Base-by-base conservation (phyloP, 1,140 invertebrate genomes). In the Agrypnia vestita region DNA sequence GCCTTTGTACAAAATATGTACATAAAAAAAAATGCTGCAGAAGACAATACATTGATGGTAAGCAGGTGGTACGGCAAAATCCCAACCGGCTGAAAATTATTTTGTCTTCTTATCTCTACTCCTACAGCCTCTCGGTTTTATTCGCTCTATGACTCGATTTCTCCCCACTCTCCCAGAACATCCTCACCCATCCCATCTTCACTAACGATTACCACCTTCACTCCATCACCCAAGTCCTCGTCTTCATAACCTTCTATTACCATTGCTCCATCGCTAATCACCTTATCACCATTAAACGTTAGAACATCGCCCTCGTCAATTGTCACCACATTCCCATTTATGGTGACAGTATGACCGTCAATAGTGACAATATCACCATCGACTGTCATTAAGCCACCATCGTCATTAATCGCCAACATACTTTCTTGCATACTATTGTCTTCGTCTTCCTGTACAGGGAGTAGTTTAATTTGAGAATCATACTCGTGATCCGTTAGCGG, bases 191-290 rank as follows among this genome's bases (percentile, higher is more conserved):
- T 13, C 35, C 25, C 61, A 3, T 64, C 25, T 35, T 64, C 71
- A 10, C 56, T 19, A 0, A 75, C 73, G 10, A 75, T 75, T 4
- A 75, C 73, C 21, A 75, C 73, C 11, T 75, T 75, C 4, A 75
- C 73, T 15, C 55, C 73, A 8, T 75, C 73, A 10, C 9, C 55
- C 10, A 75, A 59, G 11, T 75, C 73, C 7, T 75, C 13, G 3
- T 43, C 62, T 15, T 51, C 49, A 9, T 13, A 51, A 1, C 49
- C 49, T 8, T 51, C 49, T 12, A 51, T 15, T 1, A 51, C n/a
- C 49, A 51, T 15, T 12, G 49, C 49, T 51, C 49, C 49, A 13
- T 51, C 64, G 8, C 19, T 64, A 19, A 35, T 19, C 21, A 43
- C 73, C 35, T 75, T 55, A 35, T 55, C 49, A 0, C 53, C 15